Evolutionary conservation across 2,888 invertebrate species (phyloP), one percentile per base, ranked within the genome.

Genomic region (Melanchra persicariae): DNA sequence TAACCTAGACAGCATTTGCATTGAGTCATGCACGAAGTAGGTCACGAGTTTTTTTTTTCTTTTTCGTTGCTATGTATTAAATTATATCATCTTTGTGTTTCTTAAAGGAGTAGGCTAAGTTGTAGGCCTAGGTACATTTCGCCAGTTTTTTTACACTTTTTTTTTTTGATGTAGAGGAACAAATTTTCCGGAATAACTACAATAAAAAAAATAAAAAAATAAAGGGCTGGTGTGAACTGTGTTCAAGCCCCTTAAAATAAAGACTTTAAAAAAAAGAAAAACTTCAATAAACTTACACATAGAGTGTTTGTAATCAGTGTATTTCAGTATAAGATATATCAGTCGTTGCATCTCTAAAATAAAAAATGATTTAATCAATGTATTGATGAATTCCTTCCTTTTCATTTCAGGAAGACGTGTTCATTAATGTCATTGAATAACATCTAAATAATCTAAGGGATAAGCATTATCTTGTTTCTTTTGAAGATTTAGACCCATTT

Each of bases 1-100:
- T 43, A 51, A 43, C 40, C 9, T 43, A 34, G n/a, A 72, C 12
- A 59, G 45, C 40, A 70, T 49, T 40, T 72, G 47, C 30, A 49
- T 59, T 49, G 47, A 70, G 59, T 72, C 8, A 30, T 24, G 6
- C 2, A 47, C 19, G 26, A 70, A 73, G 24, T 60, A 59, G 60
- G 60, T 49, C 30, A 22, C 40, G 37, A 47, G n/a, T 12, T 17
- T 57, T 40, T 49, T 72, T n/a, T n/a, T 0, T 24, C 24, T 40
- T 24, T 40, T 40, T 45, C 45, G 45, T 19, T 45, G 15, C 40
- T 17, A 40, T 15, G 15, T 15, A 15, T 40, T 17, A 40, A 15
- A 15, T 40, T 15, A 40, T 9, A 17, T 17, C 40, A 40, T 15
- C 5, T 15, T 40, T 15, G 40, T 19, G 19, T 45, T 45, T 19